phyloP scores from a whole-genome alignment of 1,140 invertebrate species.

The Bilobella aurantiaca region DNA sequence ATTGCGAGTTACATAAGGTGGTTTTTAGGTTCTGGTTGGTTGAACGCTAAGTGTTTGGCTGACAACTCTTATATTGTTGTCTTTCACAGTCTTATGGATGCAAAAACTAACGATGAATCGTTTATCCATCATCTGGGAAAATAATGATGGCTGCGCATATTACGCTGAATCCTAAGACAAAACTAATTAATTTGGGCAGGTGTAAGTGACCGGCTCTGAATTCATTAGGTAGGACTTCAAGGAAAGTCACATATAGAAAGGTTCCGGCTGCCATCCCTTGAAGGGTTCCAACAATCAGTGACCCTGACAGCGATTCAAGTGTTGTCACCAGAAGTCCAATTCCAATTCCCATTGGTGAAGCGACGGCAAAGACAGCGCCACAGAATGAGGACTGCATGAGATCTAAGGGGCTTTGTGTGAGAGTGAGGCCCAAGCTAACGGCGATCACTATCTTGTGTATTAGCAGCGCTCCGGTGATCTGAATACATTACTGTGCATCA shows the following conservation, averaged over 20 bases:
- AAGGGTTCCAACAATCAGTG: constrained; percentile 45
- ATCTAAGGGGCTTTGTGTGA: constrained; percentile 54
- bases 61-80: too few species aligned
- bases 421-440: constrained; percentile 51
- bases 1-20: too few species aligned
- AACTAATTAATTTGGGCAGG: constrained; percentile 43
- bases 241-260: constrained; percentile 81
- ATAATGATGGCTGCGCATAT: constrained; percentile 41
- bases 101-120: too few species aligned
- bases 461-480: constrained; percentile 49
- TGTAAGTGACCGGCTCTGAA: constrained; percentile 41
- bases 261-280: constrained; percentile 54
- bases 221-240: constrained; percentile 77
- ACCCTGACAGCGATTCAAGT: constrained; percentile 37
- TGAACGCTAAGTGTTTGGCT: too few species aligned
- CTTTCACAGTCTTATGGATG: too few species aligned
- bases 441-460: constrained; percentile 53
- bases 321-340: constrained; percentile 48
- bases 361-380: constrained; percentile 52
- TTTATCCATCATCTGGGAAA: constrained; percentile 34
- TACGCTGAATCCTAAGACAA: constrained; percentile 45
- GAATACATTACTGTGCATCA: background rate
- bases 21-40: too few species aligned
- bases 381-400: constrained; percentile 49
- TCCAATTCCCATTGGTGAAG: constrained; percentile 58